These are phyloP conservation scores for Taxidea taxus DNA, from an alignment of 2,113 vertebrate genomes.

Conservation along the genomic window DNA sequence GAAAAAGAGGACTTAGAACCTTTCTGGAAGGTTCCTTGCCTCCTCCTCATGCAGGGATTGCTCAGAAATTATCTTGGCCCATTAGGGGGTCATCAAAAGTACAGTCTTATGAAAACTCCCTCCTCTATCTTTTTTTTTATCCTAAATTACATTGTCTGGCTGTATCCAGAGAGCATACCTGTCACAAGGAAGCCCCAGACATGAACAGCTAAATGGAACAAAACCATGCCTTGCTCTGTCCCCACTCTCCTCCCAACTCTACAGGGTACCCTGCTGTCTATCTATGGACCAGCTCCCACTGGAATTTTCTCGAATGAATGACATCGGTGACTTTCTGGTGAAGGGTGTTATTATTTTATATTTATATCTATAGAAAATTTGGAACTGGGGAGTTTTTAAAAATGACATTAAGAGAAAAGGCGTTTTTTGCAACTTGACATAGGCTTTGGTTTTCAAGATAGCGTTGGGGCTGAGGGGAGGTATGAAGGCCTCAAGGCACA, in stretches of 20 bases:
- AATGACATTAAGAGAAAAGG: neutral
- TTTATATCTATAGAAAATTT: neutral
- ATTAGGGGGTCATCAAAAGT: neutral
- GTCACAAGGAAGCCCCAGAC: neutral
- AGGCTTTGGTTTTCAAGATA: neutral
- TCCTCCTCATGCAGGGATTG: neutral
- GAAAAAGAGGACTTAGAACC: neutral
- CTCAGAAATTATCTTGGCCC: neutral
- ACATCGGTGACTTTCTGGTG: neutral
- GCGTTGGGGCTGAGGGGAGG: too few relatives aligned
- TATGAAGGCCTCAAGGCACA: neutral
- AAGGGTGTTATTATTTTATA: neutral
- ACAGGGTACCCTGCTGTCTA: neutral
- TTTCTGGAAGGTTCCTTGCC: neutral
- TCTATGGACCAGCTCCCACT: neutral
- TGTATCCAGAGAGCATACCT: neutral
- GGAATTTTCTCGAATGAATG: neutral
- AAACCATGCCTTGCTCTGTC: neutral
- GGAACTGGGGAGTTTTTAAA: neutral
- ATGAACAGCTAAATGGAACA: neutral
- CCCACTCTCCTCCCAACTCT: neutral
- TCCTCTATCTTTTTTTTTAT: neutral
- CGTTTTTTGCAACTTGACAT: neutral
- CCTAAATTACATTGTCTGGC: neutral
- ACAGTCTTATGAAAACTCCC: neutral